Base-by-base conservation (phyloP, 2,888 invertebrate genomes). In the Panopea generosa region DNA sequence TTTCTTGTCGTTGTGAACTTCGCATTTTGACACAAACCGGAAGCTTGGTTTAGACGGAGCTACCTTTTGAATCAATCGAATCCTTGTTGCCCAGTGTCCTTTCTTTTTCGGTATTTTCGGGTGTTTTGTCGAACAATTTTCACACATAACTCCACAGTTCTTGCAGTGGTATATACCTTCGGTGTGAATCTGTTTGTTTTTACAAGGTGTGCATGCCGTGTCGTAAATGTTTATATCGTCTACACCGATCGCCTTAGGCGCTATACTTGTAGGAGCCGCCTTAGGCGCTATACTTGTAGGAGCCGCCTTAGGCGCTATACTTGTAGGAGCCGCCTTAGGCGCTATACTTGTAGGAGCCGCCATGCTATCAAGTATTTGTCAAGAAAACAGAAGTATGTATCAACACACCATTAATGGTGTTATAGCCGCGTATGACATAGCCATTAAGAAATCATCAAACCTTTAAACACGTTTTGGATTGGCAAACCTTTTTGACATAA, bases 61-160 rank as follows among this genome's bases (percentile, higher is more conserved):
- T n/a, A 29, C 38, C 18, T 29, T 20, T 38, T 27, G 55, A 4
- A 59, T 38, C n/a, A 60, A 47, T n/a, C 68, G 55, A 20, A 78
- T 70, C 27, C 67, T 69, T 26, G 52, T 55, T 11, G 78, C 78
- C 74, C 74, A 78, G 53, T 78, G 78, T 47, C 71, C 68, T 43
- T 60, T 52, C 55, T 70, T 61, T 43, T 71, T 71, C 6, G 78
- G 78, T 22, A 56, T 63, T 61, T 74, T 78, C 26, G 62, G 74
- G 24, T 78, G 78, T 56, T 74, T 55, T 18, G 53, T 38, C 6
- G 78, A 55, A 60, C 78, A 78, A 7, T 71, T 71, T 27, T 78
- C 78, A 52, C 78, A 78, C 68, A 78, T 27, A 16, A 74, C 78
- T 1, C 78, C 78, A 52, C 78, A 78, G 22, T 50, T 60, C 33